Percentiles rank a stretch among this genome's conserved stretches.
phyloP scores from a whole-genome alignment of 2,113 vertebrate genomes.

The Tetraodon nigroviridis region DNA sequence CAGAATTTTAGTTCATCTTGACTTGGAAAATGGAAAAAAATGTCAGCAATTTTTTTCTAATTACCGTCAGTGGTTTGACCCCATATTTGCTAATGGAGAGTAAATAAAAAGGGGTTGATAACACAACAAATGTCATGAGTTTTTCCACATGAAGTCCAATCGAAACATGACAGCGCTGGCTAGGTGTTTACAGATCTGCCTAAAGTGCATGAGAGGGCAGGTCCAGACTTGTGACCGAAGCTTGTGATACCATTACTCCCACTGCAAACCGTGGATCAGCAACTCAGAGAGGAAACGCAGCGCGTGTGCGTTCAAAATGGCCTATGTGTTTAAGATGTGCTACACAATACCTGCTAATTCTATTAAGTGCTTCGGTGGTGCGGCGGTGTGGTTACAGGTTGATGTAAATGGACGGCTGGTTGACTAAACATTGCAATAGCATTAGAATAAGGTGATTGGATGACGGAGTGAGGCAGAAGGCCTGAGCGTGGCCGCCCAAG shows the following conservation, averaged over 20 bases:
- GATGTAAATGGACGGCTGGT: conserved; percentile 75
- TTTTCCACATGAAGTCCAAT: conserved; percentile 49
- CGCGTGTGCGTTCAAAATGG: conserved; percentile 49
- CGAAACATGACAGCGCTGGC: conserved; percentile 52
- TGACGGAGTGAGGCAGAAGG: conserved; percentile 64
- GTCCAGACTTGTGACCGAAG: conserved; percentile 38
- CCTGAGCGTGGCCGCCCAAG: conserved; percentile 44
- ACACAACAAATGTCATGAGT: conserved; percentile 50
- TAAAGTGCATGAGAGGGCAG: conserved; percentile 24
- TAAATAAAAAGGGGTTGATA: conserved; percentile 51
- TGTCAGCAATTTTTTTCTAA: conserved; percentile 54
- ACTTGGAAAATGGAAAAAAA: conserved; percentile 12
- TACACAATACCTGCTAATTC: conserved; percentile 77
- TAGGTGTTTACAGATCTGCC: conserved; percentile 44
- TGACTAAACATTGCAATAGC: conserved; percentile 74
- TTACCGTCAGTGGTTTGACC: conserved; percentile 33
- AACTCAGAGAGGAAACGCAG: conserved; percentile 21
- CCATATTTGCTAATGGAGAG: conserved; percentile 50
- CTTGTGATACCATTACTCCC: conserved; percentile 49
- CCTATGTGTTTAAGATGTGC: conserved; percentile 72
- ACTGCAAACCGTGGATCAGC: conserved; percentile 41
- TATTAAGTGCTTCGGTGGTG: conserved; percentile 70
- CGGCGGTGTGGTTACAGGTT: conserved; percentile 57
- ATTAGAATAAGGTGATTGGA: conserved; percentile 78
- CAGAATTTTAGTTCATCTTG: conserved; percentile 58